Conservation (phyloP, 2,888 invertebrate species). For the Anthoptus insignis region DNA sequence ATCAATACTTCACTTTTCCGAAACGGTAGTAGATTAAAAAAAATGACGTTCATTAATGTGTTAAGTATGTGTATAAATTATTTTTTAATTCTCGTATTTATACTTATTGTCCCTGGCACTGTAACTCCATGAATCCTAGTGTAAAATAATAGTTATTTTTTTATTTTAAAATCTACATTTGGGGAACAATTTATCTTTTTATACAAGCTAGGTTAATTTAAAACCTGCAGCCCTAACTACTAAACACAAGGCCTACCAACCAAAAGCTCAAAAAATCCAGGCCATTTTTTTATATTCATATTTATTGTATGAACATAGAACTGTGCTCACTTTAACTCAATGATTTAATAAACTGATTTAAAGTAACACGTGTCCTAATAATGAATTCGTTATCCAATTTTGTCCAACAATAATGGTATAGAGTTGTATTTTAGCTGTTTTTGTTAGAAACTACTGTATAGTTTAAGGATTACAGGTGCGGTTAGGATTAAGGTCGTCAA, state of each 20-base stretch:
- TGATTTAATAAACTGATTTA: slow-evolving; percentile 15
- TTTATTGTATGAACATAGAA: not conserved
- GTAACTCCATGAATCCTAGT: too few species aligned
- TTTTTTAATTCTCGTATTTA: too few species aligned
- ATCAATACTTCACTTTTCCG: too few species aligned
- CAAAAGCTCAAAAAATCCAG: not conserved
- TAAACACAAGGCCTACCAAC: not conserved
- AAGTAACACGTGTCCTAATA: slow-evolving; percentile 18
- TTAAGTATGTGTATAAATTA: too few species aligned
- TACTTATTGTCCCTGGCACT: too few species aligned
- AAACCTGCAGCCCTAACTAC: too few species aligned
- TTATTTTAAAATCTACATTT: too few species aligned
- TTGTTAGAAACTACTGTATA: not conserved
- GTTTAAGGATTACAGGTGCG: not conserved
- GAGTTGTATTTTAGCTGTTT: slow-evolving; percentile 1
- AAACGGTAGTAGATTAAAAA: too few species aligned
- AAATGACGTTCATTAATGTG: too few species aligned
- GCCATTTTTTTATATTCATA: not conserved
- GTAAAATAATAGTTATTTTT: too few species aligned
- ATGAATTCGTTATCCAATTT: slow-evolving; percentile 13
- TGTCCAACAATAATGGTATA: slow-evolving; percentile 19
- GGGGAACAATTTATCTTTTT: too few species aligned
- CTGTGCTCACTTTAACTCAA: slow-evolving; percentile 1
- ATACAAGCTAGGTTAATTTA: too few species aligned
- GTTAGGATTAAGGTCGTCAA: not conserved